Base-by-base conservation (phyloP, 2,888 invertebrate species). In the Lasioglossum oenotherae region DNA sequence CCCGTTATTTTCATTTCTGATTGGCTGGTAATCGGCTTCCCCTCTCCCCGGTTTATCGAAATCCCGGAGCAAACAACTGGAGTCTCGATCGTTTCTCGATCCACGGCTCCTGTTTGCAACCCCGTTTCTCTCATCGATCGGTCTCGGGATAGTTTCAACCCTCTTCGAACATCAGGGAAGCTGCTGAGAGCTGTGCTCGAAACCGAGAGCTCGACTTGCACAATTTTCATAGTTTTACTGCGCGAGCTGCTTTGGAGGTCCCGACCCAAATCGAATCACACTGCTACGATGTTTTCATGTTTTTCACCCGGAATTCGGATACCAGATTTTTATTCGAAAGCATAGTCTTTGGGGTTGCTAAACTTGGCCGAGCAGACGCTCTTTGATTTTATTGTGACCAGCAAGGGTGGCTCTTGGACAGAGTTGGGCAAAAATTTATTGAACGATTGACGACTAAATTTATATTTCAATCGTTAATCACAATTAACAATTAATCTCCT, bases 1-100 rank as follows among this genome's bases (percentile, higher is more conserved):
- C 38, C 53, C 44, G 38, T 60, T 83, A 64, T 72, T 83, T 83
- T 78, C 60, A 75, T 64, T 83, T 53, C 53, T n/a, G 71, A 74
- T 49, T 60, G 64, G 19, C 14, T 38, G 23, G 23, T 74, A 82
- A 75, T 75, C 78, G 74, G 23, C 19, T 73, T 23, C 8, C 44
- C 35, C 16, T 35, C 12, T 23, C 23, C n/a, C 14, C 27, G 19
- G 16, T 60, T 84, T 71, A 49, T 74, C 78, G 74, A 27, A 35
- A 53, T 35, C 41, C 10, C 49, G 53, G n/a, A n/a, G 74, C 77
- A 74, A 83, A 84, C 83, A 74, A 31, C 35, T 5, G 23, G 71
- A 38, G 23, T 41, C 71, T n/a, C 44, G 27, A 10, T 23, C 27
- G 10, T 8, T 41, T 4, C 14, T 6, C 46, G 53, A 75, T 74